These are phyloP conservation scores for Rhagium mordax DNA, from an alignment of 2,888 invertebrate genomes.

Conservation along the genomic window DNA sequence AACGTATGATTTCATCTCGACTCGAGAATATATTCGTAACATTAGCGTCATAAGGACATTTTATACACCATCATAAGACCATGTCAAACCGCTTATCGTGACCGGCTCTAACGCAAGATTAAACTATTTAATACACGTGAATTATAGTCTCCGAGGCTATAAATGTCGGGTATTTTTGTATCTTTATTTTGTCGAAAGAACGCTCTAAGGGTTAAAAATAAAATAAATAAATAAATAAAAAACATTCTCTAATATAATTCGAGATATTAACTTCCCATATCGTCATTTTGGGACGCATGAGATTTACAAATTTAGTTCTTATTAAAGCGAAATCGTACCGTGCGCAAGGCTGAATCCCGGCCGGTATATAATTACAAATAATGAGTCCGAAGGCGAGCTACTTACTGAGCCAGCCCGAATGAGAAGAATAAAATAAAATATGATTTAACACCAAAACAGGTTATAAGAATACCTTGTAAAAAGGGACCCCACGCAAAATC, in stretches of 20 bases:
- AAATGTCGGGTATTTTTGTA: constrained; percentile 28
- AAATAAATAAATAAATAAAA: too few species aligned
- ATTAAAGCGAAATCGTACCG: constrained; percentile 16
- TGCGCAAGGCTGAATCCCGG: background rate
- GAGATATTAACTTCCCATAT: background rate
- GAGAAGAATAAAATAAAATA: constrained; percentile 26
- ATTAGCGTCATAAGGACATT: constrained; percentile 46
- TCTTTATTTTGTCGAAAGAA: constrained; percentile 20
- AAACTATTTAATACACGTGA: constrained; percentile 27
- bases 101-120: constrained; percentile 39
- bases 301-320: constrained; percentile 14
- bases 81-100: constrained; percentile 49
- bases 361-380: constrained; percentile 21
- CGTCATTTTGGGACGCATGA: too few species aligned
- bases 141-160: constrained; percentile 15
- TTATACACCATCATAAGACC: constrained; percentile 40
- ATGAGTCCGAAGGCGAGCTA: constrained; percentile 9
- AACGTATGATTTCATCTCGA: constrained; percentile 41
- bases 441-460: constrained; percentile 44
- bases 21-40: constrained; percentile 39
- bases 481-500: constrained; percentile 53
- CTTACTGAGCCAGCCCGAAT: constrained; percentile 2
- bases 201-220: too few species aligned
- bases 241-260: too few species aligned
- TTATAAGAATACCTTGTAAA: constrained; percentile 42